Conservation (phyloP, 2,113 vertebrate genomes). For the Crotalus horridus region DNA sequence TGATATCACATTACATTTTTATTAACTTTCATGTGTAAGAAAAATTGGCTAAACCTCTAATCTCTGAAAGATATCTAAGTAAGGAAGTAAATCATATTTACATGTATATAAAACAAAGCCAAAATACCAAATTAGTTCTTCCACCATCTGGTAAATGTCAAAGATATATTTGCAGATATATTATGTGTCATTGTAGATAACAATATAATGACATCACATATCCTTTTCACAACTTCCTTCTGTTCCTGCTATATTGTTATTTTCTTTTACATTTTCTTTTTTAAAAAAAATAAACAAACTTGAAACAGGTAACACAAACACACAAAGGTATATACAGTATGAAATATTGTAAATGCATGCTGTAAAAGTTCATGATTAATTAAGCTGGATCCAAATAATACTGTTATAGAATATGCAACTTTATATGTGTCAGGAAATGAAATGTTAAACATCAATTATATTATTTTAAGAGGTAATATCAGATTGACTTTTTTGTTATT, state of each 20-base stretch:
- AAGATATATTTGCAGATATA: slow-evolving; percentile 47
- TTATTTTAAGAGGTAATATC: not conserved
- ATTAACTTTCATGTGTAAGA: not conserved
- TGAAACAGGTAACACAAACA: not conserved
- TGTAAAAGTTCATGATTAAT: not conserved
- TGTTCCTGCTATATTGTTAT: not conserved
- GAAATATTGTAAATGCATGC: not conserved
- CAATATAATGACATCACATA: slow-evolving; percentile 40
- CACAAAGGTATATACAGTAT: not conserved
- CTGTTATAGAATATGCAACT: not conserved
- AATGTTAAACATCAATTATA: not conserved
- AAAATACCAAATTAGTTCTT: slow-evolving; percentile 35
- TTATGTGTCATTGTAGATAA: slow-evolving; percentile 41
- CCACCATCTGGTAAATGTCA: slow-evolving; percentile 54
- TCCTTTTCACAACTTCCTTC: slow-evolving; percentile 36
- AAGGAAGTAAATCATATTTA: slow-evolving; percentile 32
- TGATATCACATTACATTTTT: slow-evolving; percentile 29
- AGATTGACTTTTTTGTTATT: not conserved
- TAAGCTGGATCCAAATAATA: not conserved
- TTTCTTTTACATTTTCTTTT: not conserved
- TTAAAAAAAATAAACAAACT: not conserved
- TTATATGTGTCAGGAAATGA: not conserved
- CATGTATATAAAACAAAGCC: slow-evolving; percentile 44
- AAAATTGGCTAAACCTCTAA: slow-evolving; percentile 18
- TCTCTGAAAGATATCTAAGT: slow-evolving; percentile 19